Percentiles rank a stretch among this genome's conserved stretches.
Evolutionary conservation across 1,140 invertebrate species (phyloP).

Genomic region (Trichonephila inaurata): DNA sequence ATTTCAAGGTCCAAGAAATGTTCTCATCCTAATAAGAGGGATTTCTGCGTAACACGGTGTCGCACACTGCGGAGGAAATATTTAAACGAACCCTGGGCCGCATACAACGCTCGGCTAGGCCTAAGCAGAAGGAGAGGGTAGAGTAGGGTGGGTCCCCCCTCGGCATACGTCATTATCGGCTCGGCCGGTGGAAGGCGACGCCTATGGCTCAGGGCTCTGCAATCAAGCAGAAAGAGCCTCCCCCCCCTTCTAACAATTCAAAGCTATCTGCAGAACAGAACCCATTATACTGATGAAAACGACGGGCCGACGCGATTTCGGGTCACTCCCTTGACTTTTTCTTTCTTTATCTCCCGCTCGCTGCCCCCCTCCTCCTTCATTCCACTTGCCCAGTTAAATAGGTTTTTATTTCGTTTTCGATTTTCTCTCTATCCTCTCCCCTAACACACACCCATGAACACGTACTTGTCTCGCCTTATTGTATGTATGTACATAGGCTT

Average conservation of each 20-base stretch:
- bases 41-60: constrained; percentile 16
- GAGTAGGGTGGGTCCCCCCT: constrained; percentile 55
- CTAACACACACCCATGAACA: constrained; percentile 27
- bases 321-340: constrained; percentile 73
- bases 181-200: constrained; percentile 58
- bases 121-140: constrained; percentile 39
- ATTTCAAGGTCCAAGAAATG: no score
- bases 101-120: constrained; percentile 48
- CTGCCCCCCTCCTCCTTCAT: not conserved
- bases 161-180: constrained; percentile 75
- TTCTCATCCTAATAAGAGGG: no score
- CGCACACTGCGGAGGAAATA: not conserved
- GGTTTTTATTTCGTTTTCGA: constrained; percentile 41
- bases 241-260: constrained; percentile 68
- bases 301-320: constrained; percentile 64
- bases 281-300: constrained; percentile 76
- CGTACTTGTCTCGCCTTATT: constrained; percentile 37
- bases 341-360: not conserved
- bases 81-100: constrained; percentile 12
- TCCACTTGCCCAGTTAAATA: constrained; percentile 32
- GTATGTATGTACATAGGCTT: constrained; percentile 20
- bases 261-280: constrained; percentile 76
- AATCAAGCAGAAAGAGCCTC: constrained; percentile 67
- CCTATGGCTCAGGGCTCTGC: constrained; percentile 72
- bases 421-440: not conserved